A percentile compares a stretch with the other conserved stretches of the same genome.
Conservation (phyloP, 2,113 vertebrate genomes). For the Polypterus senegalus region DNA sequence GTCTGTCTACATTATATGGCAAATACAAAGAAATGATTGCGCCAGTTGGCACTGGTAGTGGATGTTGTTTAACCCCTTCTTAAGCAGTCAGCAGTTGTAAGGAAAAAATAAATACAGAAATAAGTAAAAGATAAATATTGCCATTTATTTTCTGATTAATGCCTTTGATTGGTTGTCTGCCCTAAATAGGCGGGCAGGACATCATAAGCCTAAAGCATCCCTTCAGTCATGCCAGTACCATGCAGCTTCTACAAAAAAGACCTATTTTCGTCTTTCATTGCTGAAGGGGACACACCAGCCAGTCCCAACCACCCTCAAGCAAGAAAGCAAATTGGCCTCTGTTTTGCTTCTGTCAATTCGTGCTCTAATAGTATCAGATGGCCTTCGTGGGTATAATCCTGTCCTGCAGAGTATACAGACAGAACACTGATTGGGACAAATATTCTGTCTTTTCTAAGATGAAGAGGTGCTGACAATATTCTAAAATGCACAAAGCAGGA, state of each 20-base stretch:
- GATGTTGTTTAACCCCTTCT: too few species aligned
- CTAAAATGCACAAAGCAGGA: too few species aligned
- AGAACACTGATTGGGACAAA: constrained; percentile 23
- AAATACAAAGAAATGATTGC: too few species aligned
- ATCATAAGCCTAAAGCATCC: constrained; percentile 17
- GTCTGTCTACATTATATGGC: too few species aligned
- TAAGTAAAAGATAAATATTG: too few species aligned
- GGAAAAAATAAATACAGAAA: too few species aligned
- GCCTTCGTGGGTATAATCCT: constrained; percentile 29
- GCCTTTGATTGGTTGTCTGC: constrained; percentile 2
- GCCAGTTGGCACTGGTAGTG: too few species aligned
- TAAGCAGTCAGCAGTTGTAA: too few species aligned
- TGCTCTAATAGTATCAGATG: constrained; percentile 37
- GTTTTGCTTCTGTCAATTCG: constrained; percentile 40
- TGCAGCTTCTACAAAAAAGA: constrained; percentile 11
- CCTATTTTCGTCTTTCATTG: constrained; percentile 11
- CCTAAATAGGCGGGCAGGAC: constrained; percentile 5
- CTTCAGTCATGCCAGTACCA: constrained; percentile 17
- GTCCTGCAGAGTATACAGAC: constrained; percentile 32
- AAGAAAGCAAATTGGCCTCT: constrained; percentile 38
- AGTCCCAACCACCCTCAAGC: constrained; percentile 20
- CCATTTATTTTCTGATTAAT: background rate
- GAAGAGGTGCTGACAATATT: too few species aligned
- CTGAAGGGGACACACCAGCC: constrained; percentile 13
- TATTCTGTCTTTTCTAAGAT: constrained; percentile 18